These are phyloP conservation scores for Aphodius sticticus DNA, from an alignment of 2,888 invertebrate genomes.

Conservation along the genomic window DNA sequence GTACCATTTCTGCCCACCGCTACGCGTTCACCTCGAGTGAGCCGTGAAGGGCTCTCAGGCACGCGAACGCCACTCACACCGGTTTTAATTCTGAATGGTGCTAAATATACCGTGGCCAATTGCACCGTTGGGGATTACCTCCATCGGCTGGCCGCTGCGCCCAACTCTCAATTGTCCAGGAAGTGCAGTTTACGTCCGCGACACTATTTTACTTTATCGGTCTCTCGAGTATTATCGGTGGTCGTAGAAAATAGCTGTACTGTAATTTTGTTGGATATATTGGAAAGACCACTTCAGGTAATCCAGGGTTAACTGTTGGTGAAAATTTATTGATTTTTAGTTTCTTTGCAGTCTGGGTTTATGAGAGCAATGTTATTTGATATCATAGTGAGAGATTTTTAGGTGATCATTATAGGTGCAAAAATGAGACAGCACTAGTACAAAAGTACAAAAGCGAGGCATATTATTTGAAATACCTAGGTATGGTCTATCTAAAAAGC, in stretches of 20 bases:
- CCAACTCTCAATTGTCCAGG: neutral
- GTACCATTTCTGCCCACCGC: neutral
- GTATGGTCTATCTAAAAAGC: no score
- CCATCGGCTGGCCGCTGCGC: no score
- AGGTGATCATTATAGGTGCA: no score
- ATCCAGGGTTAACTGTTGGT: no score
- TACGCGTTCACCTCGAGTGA: neutral
- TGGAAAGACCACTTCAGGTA: neutral
- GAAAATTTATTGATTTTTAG: no score
- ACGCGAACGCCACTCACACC: neutral
- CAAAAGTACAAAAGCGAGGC: no score
- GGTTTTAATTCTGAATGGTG: neutral
- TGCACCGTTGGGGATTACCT: neutral
- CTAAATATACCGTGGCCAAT: conserved; percentile 4
- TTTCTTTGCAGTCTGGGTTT: no score
- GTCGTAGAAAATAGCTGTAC: neutral
- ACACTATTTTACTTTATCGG: neutral
- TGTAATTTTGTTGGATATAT: neutral
- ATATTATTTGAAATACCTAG: no score
- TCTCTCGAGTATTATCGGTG: neutral
- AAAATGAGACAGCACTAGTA: no score
- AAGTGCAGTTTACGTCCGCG: neutral
- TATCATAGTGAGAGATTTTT: no score
- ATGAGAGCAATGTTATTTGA: no score
- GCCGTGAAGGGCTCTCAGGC: neutral